Evolutionary conservation across 2,797 vertebrate genomes (phyloP), one percentile per base, ranked within the genome.

Genomic region (Rousettus madagascariensis): DNA sequence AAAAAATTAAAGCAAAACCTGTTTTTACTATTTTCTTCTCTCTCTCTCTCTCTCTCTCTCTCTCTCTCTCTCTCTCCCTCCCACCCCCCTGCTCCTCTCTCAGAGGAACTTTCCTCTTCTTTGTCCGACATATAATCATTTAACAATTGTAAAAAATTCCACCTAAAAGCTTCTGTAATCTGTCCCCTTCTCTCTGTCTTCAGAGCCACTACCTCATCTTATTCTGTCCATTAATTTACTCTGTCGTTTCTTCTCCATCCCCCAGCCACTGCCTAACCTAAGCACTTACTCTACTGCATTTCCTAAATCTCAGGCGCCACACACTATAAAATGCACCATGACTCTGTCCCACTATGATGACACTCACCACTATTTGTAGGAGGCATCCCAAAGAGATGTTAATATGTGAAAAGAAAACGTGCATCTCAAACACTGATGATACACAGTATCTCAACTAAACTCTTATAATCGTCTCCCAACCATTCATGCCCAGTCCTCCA

Each of bases 21-120:
- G 13, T 24, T 77, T 94, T 92, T 26, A 38, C 28, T 86, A 43
- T 15, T 36, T 88, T 55, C 49, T 91, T 90, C 59, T 78, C 71
- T 71, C 41, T 15, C 22, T 22, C 65, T 68, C 9, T 61, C 26
- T 30, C 13, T n/a, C 43, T 90, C 43, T 90, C 71, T 71, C 41
- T 15, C 22, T 22, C 65, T 68, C 9, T 61, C 26, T 30, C 13
- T n/a, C 43, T 49, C 16, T n/a, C 9, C 22, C 46, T n/a, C 46
- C 15, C n/a, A 24, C 30, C 33, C 26, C 12, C 2, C 3, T 28
- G 22, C 24, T 1, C 8, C 2, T 3, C 53, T 33, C 1, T 5
- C 6, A 79, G 46, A 74, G 2, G 12, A 77, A 75, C 2, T 55
- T 5, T 65, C 12, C 9, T 82, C 26, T 8, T 71, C 12, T 91